Evolutionary conservation across 2,888 invertebrate genomes (phyloP), one percentile per base, ranked within the genome.

Genomic region (Drosophila anomelani): DNA sequence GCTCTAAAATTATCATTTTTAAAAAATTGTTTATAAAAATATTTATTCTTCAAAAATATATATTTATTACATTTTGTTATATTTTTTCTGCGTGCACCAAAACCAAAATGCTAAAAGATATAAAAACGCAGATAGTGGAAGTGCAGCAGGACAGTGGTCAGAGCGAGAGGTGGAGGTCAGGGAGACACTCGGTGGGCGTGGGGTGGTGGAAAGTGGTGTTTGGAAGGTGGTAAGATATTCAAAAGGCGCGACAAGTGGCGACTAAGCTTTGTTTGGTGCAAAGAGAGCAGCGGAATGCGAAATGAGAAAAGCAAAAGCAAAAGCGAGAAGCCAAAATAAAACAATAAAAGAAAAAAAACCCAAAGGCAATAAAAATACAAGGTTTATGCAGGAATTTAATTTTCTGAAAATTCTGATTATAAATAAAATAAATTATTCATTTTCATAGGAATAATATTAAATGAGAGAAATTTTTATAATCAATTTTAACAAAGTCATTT

Each of bases 181-280:
- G 13, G 23, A 51, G 44, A 17, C 13, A n/a, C 17, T 32, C 51
- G 34, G 3, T 15, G 29, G 29, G 38, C 46, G 46, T 46, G 34
- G 47, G 46, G 70, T 13, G 58, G 57, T 6, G n/a, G 17, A 32
- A n/a, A n/a, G 36, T 20, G 41, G 57, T 32, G n/a, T 39, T 57
- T 43, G 12, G 51, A 26, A 23, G 69, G 39, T 23, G 69, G 39
- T 47, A 43, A 34, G 63, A 17, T 51, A 63, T 60, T 53, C 76
- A 64, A 75, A 75, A 70, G 75, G 70, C 75, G 75, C 75, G 75
- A 75, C 75, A 75, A 75, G 76, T 75, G 75, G 70, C 71, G 75
- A 54, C 72, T 70, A 70, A 75, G 75, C 62, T 71, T 60, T 75
- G 67, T 59, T 75, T 75, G 64, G 66, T 46, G 54, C 60, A 47